These are phyloP conservation scores for Lycodopsis pacificus DNA, from an alignment of 2,797 vertebrate genomes.

Conservation along the genomic window DNA sequence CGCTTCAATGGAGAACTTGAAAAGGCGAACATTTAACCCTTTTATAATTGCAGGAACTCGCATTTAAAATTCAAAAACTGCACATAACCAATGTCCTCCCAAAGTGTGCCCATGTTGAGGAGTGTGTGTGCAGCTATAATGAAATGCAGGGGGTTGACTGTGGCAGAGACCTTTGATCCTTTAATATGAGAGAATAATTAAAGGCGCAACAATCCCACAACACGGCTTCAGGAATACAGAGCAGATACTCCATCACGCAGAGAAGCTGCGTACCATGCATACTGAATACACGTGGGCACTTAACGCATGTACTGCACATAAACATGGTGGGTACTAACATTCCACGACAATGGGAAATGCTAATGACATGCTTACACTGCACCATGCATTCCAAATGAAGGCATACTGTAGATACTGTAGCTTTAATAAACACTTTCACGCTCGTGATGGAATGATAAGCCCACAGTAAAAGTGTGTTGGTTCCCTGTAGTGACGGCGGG, in stretches of 20 bases:
- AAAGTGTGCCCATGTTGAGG: slow-evolving; percentile 26
- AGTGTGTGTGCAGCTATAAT: slow-evolving; percentile 54
- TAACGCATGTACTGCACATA: slow-evolving; percentile 42
- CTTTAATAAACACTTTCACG: slow-evolving; percentile 35
- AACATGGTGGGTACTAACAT: slow-evolving; percentile 37
- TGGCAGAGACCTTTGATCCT: slow-evolving; percentile 85
- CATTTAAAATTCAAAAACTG: slow-evolving; percentile 40
- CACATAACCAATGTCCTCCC: slow-evolving; percentile 46
- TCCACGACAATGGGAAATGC: slow-evolving; percentile 51
- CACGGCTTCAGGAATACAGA: slow-evolving; percentile 80
- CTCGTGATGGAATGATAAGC: slow-evolving; percentile 15
- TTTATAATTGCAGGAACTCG: slow-evolving; percentile 58
- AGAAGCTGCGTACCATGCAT: slow-evolving; percentile 61
- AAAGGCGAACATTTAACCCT: slow-evolving; percentile 42
- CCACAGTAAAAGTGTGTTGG: slow-evolving; percentile 9
- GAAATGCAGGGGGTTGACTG: slow-evolving; percentile 78
- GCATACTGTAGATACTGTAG: background rate
- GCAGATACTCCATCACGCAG: slow-evolving; percentile 60
- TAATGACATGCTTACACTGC: slow-evolving; percentile 45
- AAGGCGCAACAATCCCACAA: slow-evolving; percentile 84
- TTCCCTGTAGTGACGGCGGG: slow-evolving; percentile 12
- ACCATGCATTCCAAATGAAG: slow-evolving; percentile 26
- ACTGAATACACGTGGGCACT: slow-evolving; percentile 59
- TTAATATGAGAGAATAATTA: slow-evolving; percentile 89
- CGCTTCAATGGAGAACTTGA: slow-evolving; percentile 45